phyloP scores from a whole-genome alignment of 2,888 invertebrate species.

The Pediacus dermestoides region DNA sequence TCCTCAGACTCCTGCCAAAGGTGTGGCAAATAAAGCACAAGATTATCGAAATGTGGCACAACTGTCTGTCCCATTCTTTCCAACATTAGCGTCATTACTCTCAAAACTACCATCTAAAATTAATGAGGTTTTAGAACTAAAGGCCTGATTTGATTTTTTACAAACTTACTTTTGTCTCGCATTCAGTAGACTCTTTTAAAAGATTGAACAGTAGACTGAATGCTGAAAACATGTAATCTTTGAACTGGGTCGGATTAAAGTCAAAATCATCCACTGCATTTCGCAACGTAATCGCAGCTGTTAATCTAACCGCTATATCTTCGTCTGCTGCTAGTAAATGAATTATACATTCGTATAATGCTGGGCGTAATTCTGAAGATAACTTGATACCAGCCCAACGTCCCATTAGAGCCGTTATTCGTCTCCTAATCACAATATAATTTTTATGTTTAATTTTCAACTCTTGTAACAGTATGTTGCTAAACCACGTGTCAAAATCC shows the following conservation, averaged over 20 bases:
- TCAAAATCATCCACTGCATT: constrained; percentile 88
- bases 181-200: constrained; percentile 82
- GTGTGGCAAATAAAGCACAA: constrained; percentile 79
- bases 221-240: constrained; percentile 74
- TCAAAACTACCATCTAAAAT: constrained; percentile 80
- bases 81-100: constrained; percentile 84
- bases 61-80: constrained; percentile 79
- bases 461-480: constrained; percentile 75
- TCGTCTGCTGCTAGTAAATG: constrained; percentile 71
- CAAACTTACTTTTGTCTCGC: constrained; percentile 77
- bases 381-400: constrained; percentile 81
- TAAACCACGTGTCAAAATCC: constrained; percentile 92
- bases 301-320: constrained; percentile 84
- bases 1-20: constrained; percentile 86
- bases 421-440: constrained; percentile 77
- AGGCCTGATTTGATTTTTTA: no score
- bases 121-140: constrained; percentile 10
- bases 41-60: constrained; percentile 64
- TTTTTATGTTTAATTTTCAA: constrained; percentile 77
- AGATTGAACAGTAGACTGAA: constrained; percentile 79
- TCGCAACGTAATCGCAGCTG: constrained; percentile 80
- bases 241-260: constrained; percentile 82
- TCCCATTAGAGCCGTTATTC: constrained; percentile 82
- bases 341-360: constrained; percentile 74
- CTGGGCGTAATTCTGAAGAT: constrained; percentile 71